Evolutionary conservation across 2,113 vertebrate species (phyloP).

Genomic region (Catagonus wagneri): DNA sequence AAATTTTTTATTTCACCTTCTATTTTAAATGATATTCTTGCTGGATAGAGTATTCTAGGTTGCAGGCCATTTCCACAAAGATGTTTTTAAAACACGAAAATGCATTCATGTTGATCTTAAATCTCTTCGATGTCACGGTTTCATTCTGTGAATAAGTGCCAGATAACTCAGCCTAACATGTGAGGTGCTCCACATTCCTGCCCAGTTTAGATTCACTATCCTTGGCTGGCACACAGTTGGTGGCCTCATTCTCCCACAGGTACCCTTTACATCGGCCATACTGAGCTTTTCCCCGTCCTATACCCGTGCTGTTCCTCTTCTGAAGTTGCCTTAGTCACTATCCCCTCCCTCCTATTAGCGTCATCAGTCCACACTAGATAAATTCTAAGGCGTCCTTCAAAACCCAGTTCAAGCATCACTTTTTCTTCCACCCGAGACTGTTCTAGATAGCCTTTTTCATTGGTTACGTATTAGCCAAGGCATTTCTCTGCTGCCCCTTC

Average conservation of each 20-base stretch:
- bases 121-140: background rate
- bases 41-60: too few relatives aligned
- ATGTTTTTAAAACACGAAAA: background rate
- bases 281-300: background rate
- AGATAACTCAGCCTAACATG: background rate
- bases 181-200: background rate
- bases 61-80: too few relatives aligned
- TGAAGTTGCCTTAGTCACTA: background rate
- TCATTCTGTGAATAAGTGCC: slow-evolving; percentile 2
- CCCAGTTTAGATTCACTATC: too few relatives aligned
- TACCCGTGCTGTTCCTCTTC: background rate
- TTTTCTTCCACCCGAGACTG: background rate
- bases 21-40: too few relatives aligned
- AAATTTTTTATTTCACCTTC: too few relatives aligned
- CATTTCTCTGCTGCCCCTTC: background rate
- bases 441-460: background rate
- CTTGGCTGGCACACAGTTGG: background rate
- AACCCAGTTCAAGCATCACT: background rate
- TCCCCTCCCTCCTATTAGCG: background rate
- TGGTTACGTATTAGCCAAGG: background rate
- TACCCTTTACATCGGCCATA: background rate
- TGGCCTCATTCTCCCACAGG: background rate
- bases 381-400: background rate
- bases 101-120: background rate
- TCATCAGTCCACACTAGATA: background rate